Evolutionary conservation across 1,140 invertebrate genomes (phyloP).

Genomic region (Nixonia krombeini): DNA sequence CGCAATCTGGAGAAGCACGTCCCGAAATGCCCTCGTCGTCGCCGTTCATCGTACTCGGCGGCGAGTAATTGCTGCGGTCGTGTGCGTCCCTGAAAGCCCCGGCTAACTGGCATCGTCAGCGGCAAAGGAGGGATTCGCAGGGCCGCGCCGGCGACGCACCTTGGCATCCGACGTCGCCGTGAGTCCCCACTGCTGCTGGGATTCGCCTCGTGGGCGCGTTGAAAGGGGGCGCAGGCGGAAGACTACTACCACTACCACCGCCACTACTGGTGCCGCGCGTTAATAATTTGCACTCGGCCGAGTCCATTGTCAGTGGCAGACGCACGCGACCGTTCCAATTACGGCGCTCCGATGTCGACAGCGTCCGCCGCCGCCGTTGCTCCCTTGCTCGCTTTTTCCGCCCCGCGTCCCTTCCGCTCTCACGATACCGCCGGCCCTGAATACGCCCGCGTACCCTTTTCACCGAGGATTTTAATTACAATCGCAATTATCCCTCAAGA

Average conservation of each 20-base stretch:
- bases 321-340: conserved; percentile 70
- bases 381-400: conserved; percentile 46
- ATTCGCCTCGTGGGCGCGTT: conserved; percentile 18
- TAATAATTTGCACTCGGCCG: conserved; percentile 70
- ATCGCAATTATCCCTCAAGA: conserved; percentile 63
- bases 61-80: no score
- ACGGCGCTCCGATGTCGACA: conserved; percentile 58
- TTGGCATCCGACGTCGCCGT: conserved; percentile 22
- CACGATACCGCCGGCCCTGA: not conserved
- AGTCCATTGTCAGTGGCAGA: conserved; percentile 65
- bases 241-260: no score
- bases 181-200: conserved; percentile 10
- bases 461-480: conserved; percentile 69
- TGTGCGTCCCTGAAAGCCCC: no score
- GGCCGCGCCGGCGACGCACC: conserved; percentile 25
- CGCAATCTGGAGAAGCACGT: no score
- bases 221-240: conserved; percentile 31
- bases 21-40: no score
- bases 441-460: conserved; percentile 39
- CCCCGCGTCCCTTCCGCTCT: conserved; percentile 25
- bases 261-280: no score
- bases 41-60: no score
- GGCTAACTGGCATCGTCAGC: conserved; percentile 20
- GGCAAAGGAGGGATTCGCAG: conserved; percentile 23
- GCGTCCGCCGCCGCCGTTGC: conserved; percentile 8